Evolutionary conservation across 2,797 vertebrate species (phyloP).

Genomic region (Myotis daubentonii): DNA sequence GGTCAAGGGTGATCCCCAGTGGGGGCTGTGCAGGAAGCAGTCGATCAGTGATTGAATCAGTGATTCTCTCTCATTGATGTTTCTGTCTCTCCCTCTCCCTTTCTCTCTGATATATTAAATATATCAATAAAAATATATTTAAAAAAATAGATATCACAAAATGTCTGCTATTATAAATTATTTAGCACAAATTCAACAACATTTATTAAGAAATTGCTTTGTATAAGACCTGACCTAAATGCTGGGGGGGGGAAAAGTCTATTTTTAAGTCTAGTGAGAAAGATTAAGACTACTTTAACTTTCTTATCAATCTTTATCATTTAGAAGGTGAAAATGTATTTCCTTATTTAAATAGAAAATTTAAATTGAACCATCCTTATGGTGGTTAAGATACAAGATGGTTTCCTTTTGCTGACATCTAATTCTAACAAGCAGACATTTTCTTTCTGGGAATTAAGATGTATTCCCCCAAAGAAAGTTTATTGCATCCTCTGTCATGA

Average conservation of each 20-base stretch:
- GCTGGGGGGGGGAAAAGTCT: neutral
- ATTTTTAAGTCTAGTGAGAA: neutral
- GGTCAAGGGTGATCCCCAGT: too few relatives aligned
- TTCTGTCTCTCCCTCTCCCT: too few relatives aligned
- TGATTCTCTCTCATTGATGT: too few relatives aligned
- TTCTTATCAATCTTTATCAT: neutral
- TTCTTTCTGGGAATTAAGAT: constrained; percentile 24
- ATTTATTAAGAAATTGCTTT: constrained; percentile 20
- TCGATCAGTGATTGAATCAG: too few relatives aligned
- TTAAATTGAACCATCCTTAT: neutral
- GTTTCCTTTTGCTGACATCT: neutral
- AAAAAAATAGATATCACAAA: neutral
- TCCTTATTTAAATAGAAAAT: constrained; percentile 25
- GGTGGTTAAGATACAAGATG: neutral
- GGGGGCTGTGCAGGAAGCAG: too few relatives aligned
- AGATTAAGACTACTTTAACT: neutral
- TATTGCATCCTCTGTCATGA: neutral
- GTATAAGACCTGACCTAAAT: neutral
- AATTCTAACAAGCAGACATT: neutral
- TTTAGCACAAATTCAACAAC: neutral
- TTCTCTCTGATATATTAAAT: too few relatives aligned
- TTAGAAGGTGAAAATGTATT: neutral
- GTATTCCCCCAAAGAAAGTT: neutral
- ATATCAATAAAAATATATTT: neutral
- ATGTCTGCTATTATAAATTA: constrained; percentile 5